phyloP scores from a whole-genome alignment of 2,888 invertebrate species.

The Cylindroiulus punctatus region DNA sequence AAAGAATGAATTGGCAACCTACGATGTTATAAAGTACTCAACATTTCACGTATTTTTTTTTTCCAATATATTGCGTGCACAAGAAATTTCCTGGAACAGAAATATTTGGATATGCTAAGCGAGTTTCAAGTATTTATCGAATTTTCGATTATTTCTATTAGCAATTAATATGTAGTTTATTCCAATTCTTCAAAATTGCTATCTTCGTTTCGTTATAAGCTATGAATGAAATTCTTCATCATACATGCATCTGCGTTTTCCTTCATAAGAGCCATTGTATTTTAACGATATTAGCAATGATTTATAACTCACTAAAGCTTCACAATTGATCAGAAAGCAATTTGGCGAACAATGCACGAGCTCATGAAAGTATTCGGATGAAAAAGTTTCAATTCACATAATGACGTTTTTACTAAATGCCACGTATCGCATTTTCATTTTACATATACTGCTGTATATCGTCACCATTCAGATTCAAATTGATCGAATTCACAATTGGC shows the following conservation, averaged over 20 bases:
- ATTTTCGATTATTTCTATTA: too few species aligned
- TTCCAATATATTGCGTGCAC: too few species aligned
- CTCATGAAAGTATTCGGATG: slow-evolving; percentile 7
- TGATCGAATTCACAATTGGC: neutral
- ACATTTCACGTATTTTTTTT: too few species aligned
- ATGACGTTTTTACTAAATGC: neutral
- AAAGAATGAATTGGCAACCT: too few species aligned
- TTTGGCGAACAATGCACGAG: slow-evolving; percentile 6
- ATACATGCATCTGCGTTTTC: neutral
- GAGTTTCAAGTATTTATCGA: too few species aligned
- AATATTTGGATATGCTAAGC: too few species aligned
- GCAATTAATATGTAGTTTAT: too few species aligned
- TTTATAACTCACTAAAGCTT: neutral
- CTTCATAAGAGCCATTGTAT: neutral
- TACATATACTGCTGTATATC: neutral
- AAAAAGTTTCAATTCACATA: neutral
- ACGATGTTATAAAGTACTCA: too few species aligned
- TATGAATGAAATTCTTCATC: neutral
- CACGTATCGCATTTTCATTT: neutral
- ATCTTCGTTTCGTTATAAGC: neutral
- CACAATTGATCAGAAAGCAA: slow-evolving; percentile 4
- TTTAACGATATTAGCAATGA: slow-evolving; percentile 18
- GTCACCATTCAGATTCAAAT: slow-evolving; percentile 4
- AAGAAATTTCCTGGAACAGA: too few species aligned
- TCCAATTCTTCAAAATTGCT: neutral